Percentiles rank a stretch among this genome's conserved stretches.
These are phyloP conservation scores for Proctacanthus coquilletti DNA, from an alignment of 1,140 invertebrate species.

Conservation along the genomic window DNA sequence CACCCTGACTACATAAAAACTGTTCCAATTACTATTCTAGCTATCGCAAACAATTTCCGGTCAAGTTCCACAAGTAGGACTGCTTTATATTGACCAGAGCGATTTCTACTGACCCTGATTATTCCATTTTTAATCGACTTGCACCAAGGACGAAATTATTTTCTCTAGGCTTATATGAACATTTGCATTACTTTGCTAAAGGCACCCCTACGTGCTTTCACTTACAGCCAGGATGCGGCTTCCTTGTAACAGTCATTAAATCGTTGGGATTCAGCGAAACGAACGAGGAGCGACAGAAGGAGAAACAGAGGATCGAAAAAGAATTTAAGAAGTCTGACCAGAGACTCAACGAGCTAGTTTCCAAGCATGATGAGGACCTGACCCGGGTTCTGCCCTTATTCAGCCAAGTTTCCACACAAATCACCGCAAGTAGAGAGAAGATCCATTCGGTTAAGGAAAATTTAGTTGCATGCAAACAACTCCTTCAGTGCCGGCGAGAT, in stretches of 20 bases:
- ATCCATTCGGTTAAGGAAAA: constrained; percentile 77
- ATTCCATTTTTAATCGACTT: no score
- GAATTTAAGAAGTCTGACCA: constrained; percentile 85
- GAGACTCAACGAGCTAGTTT: constrained; percentile 73
- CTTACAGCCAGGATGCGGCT: constrained; percentile 15
- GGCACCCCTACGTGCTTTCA: no score
- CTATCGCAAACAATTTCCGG: no score
- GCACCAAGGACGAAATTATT: no score
- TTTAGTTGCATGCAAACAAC: constrained; percentile 73
- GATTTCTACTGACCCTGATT: no score
- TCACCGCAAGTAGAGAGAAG: constrained; percentile 52
- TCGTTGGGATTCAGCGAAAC: constrained; percentile 84
- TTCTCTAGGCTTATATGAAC: no score
- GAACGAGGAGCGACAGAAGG: constrained; percentile 85
- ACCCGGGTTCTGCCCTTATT: constrained; percentile 47
- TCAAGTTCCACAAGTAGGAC: no score
- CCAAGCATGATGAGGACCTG: constrained; percentile 74
- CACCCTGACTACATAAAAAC: no score
- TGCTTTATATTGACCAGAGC: no score
- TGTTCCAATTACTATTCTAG: no score
- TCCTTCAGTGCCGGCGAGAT: constrained; percentile 80
- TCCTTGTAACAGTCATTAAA: constrained; percentile 84
- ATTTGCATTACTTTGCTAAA: no score
- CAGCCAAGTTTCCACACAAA: constrained; percentile 26
- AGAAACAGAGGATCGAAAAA: constrained; percentile 84